Evolutionary conservation across 2,888 invertebrate species (phyloP).

Genomic region (Spialia ferax): DNA sequence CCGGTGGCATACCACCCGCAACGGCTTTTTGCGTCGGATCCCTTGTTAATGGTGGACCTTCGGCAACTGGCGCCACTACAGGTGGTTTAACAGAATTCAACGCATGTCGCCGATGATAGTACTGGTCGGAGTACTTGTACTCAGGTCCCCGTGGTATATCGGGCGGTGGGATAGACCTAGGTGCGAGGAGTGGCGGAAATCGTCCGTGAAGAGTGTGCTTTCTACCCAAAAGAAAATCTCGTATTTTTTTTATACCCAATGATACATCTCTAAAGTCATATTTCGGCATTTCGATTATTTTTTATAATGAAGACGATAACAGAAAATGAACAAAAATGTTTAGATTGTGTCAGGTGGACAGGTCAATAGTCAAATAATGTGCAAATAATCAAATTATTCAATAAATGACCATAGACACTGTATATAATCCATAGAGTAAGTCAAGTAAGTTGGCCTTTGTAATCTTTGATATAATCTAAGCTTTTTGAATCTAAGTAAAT

Average conservation of each 20-base stretch:
- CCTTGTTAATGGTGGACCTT: slow-evolving; percentile 54
- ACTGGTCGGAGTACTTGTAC: slow-evolving; percentile 63
- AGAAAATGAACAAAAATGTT: no score
- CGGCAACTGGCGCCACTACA: slow-evolving; percentile 69
- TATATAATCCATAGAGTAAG: no score
- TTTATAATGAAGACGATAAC: no score
- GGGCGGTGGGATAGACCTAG: slow-evolving; percentile 67
- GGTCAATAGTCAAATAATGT: no score
- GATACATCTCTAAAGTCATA: slow-evolving; percentile 68
- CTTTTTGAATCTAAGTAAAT: no score
- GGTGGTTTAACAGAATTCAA: slow-evolving; percentile 69
- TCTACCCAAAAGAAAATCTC: slow-evolving; percentile 70
- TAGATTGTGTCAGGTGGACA: no score
- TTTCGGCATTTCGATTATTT: no score
- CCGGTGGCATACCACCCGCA: slow-evolving; percentile 54
- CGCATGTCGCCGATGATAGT: slow-evolving; percentile 60
- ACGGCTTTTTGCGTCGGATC: slow-evolving; percentile 51
- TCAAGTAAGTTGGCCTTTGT: no score
- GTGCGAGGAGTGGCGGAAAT: slow-evolving; percentile 61
- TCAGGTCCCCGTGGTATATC: slow-evolving; percentile 69
- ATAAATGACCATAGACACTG: no score
- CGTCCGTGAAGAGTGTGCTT: slow-evolving; percentile 62
- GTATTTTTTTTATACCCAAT: slow-evolving; percentile 55
- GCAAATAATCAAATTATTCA: no score
- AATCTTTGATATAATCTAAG: no score